Percentiles rank a stretch among this genome's conserved stretches.
These are phyloP conservation scores for Trididemnum nubilum DNA, from an alignment of 23 tunicate species.

Conservation along the genomic window DNA sequence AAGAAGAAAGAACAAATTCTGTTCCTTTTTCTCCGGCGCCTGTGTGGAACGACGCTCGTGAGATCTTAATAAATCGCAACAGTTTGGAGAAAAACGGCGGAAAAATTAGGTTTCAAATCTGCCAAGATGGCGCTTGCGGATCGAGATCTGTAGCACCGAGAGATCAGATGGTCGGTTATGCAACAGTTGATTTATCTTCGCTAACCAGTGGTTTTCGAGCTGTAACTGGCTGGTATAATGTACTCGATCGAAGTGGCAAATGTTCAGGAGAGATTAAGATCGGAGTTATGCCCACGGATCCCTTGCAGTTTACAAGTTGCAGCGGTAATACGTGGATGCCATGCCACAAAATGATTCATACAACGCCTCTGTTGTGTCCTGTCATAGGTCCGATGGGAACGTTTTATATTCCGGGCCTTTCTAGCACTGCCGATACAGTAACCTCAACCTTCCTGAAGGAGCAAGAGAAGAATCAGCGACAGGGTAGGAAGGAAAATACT, in stretches of 20 bases:
- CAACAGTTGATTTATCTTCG: conserved; percentile 72
- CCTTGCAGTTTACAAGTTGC: background rate
- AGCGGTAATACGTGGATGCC: background rate
- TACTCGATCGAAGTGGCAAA: conserved; percentile 57
- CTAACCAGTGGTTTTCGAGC: conserved; percentile 55
- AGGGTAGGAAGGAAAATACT: too few relatives aligned
- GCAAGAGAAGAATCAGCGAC: too few relatives aligned
- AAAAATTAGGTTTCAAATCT: conserved; percentile 44
- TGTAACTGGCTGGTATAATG: conserved; percentile 88
- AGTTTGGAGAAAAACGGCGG: conserved; percentile 38
- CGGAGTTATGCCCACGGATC: conserved; percentile 58
- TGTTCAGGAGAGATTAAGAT: conserved; percentile 89
- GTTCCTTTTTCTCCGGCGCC: conserved; percentile 33
- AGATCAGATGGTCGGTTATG: conserved; percentile 77
- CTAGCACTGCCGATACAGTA: background rate
- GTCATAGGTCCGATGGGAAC: conserved; percentile 70
- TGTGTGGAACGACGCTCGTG: conserved; percentile 68
- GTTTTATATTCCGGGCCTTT: conserved; percentile 56
- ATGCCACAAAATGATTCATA: background rate
- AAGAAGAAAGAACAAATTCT: conserved; percentile 13
- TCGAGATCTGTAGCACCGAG: background rate
- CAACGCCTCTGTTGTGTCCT: conserved; percentile 51
- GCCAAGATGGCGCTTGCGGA: conserved; percentile 31
- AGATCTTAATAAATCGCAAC: conserved; percentile 27
- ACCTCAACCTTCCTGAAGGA: background rate